phyloP scores from a whole-genome alignment of 2,797 vertebrate genomes.

The Neosilurus mollespiculum region DNA sequence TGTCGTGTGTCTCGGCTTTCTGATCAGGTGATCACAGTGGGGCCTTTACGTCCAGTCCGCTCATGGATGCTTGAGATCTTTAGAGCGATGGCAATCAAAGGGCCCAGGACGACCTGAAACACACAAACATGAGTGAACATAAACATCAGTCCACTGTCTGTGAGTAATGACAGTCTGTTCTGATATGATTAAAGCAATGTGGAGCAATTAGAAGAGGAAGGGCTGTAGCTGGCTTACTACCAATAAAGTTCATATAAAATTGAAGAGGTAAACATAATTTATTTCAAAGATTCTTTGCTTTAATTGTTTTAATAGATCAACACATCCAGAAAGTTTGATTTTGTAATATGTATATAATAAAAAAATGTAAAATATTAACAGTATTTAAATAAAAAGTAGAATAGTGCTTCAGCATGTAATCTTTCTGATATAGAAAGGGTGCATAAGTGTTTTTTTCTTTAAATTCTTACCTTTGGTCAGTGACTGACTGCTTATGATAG shows the following conservation, averaged over 20 bases:
- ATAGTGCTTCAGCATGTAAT: neutral
- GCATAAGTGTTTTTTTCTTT: neutral
- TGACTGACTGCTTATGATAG: neutral
- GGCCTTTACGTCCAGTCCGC: constrained; percentile 90
- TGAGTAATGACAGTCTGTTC: neutral
- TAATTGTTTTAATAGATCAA: neutral
- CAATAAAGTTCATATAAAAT: no score
- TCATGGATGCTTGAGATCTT: constrained; percentile 98
- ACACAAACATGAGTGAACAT: neutral
- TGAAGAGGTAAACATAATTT: neutral
- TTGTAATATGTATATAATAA: neutral
- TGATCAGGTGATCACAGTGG: constrained; percentile 94
- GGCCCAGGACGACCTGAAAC: constrained; percentile 89
- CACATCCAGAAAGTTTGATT: neutral
- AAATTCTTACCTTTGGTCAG: neutral
- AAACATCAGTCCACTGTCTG: neutral
- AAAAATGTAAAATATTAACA: neutral
- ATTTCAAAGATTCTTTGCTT: neutral
- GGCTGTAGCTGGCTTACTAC: neutral
- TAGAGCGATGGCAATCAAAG: constrained; percentile 95
- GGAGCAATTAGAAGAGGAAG: neutral
- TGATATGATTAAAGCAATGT: neutral
- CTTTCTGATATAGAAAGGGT: neutral
- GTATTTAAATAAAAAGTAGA: neutral
- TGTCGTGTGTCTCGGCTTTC: constrained; percentile 46